These are phyloP conservation scores for Poeciliopsis occidentalis DNA, from an alignment of 2,113 vertebrate genomes.

Conservation along the genomic window DNA sequence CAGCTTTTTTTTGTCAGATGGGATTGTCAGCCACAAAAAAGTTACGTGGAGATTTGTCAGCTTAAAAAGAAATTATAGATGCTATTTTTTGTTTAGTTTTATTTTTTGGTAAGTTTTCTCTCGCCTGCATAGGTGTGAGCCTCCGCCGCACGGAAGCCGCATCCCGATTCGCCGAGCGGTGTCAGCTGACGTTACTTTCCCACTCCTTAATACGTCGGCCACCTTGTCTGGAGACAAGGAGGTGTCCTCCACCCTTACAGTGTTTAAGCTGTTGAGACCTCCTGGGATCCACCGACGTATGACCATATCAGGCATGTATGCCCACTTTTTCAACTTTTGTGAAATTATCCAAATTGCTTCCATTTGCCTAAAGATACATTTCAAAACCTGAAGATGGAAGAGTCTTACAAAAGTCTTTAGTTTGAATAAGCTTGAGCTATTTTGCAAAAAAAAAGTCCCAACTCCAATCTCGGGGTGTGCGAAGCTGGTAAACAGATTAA, in stretches of 20 bases:
- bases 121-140: slow-evolving; percentile 64
- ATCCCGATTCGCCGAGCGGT: slow-evolving; percentile 68
- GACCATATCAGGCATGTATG: slow-evolving; percentile 68
- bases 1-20: neutral
- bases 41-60: neutral
- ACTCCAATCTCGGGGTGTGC: neutral
- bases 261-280: slow-evolving; percentile 76
- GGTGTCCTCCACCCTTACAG: slow-evolving; percentile 54
- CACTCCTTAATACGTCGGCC: slow-evolving; percentile 7
- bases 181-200: slow-evolving; percentile 31
- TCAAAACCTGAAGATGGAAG: neutral
- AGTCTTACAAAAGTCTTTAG: neutral
- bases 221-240: slow-evolving; percentile 24
- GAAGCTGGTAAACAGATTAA: neutral
- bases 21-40: neutral
- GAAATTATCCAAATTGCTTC: neutral
- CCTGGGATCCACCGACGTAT: slow-evolving; percentile 67
- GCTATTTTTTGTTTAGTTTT: no score
- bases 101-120: neutral
- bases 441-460: neutral
- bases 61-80: neutral
- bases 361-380: no score
- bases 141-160: slow-evolving; percentile 68
- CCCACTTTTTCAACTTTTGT: neutral
- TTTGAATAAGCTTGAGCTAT: neutral